Percentiles rank a stretch among this genome's conserved stretches.
Conservation (phyloP, 2,797 vertebrate genomes). For the Zonotrichia albicollis region DNA sequence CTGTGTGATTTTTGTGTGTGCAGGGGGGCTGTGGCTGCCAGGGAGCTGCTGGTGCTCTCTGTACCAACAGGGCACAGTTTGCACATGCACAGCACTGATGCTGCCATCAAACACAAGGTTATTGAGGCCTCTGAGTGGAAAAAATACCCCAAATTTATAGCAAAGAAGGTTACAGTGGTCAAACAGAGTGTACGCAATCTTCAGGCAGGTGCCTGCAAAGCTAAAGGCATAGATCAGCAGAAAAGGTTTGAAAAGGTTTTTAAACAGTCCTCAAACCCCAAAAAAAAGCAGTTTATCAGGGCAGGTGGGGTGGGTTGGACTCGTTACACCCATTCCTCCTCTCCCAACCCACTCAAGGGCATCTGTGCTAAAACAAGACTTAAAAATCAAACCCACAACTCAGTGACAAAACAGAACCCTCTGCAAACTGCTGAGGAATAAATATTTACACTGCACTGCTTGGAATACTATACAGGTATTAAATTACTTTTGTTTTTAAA, state of each 20-base stretch:
- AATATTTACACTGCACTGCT: slow-evolving; percentile 65
- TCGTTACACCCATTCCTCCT: not conserved
- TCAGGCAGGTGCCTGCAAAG: slow-evolving; percentile 10
- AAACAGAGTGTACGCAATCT: not conserved
- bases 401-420: slow-evolving; percentile 37
- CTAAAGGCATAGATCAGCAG: not conserved
- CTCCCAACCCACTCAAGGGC: not conserved
- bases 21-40: not conserved
- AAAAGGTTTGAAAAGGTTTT: slow-evolving; percentile 12
- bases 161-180: not conserved
- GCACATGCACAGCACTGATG: not conserved
- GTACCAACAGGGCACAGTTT: not conserved
- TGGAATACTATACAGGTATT: slow-evolving; percentile 60
- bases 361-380: not conserved
- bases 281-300: not conserved
- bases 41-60: not conserved
- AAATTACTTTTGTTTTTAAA: slow-evolving; percentile 42
- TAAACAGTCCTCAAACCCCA: not conserved
- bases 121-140: not conserved
- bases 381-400: slow-evolving; percentile 20
- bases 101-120: not conserved
- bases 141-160: not conserved
- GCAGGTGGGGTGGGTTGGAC: not conserved
- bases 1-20: not conserved
- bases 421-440: slow-evolving; percentile 45